Base-by-base conservation (phyloP, 1,140 invertebrate genomes). In the Drosophila ananassae region DNA sequence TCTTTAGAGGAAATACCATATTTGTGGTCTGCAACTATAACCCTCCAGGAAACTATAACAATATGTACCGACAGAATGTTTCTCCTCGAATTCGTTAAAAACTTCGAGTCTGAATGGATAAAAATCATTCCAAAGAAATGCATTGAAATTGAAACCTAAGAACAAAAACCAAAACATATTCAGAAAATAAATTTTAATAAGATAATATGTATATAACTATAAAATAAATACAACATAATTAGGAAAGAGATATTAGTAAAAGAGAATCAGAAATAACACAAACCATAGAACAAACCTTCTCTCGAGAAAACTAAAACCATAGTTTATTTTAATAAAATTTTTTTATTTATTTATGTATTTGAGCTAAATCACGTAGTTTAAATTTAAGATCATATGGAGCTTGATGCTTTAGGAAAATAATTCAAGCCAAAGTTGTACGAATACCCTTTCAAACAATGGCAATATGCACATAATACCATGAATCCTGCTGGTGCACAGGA, bases 1-100 rank as follows among this genome's bases (percentile, higher is more conserved):
- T 24, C 7, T 48, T 34, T 25, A 91, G 90, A 10, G 89, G 67
- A 3, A 63, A 73, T 17, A 71, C 67, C 5, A 78, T 78, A 7
- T 91, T 54, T 28, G 55, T 91, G 1, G 90, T 91, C 2, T 87
- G 79, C 53, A 91, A 91, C 54, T 91, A 91, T 21, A 69, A 90
- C 72, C 90, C 90, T 12, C 77, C 90, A 0, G 90, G 90, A 47
- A 91, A 91, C 61, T 72, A 68, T 10, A 73, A 59, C 34, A 74
- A 73, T 6, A 50, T 58, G 44, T 89, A 30, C 13, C 13, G 22
- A 0, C 46, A 74, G 9, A 89, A 89, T 47, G 89, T 90, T 0
- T 63, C 66, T 83, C 91, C 59, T 2, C 37, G 21, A 47, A 50
- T 6, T 47, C 39, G n/a, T 9, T 75, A 13, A 44, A 17, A 17